Evolutionary conservation across 2,797 vertebrate genomes (phyloP), one percentile per base, ranked within the genome.

Genomic region (Presbytis comata): DNA sequence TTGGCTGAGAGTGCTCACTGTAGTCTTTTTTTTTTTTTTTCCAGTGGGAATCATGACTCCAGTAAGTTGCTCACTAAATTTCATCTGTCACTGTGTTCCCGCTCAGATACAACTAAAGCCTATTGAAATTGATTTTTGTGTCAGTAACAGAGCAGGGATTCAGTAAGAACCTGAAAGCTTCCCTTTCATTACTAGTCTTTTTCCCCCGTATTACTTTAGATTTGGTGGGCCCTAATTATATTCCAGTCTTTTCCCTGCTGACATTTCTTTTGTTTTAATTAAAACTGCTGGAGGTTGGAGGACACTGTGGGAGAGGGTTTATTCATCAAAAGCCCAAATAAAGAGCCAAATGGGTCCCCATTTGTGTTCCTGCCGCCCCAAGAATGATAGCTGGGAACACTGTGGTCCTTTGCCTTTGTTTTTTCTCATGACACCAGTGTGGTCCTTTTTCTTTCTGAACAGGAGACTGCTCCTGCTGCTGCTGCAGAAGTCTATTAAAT

Each of bases 181-280:
- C 93, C 89, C 96, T 97, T 97, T 97, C 96, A 91, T 97, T 78
- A 36, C 85, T 78, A 8, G 72, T 55, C 89, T 86, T 74, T 86
- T 55, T 17, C 64, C 33, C 22, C 79, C 11, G 1, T 91, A 48
- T 95, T 93, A 50, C 94, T 97, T 97, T 57, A 95, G 97, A 74
- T 95, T 92, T 96, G 86, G 85, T 94, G 91, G 82, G 95, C 30
- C 89, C 94, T 98, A 95, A 98, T 98, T 96, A 97, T 95, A 89
- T 90, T 92, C 72, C 55, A 46, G 48, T 17, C 12, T 92, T 94
- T 72, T 87, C 93, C 82, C 21, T 13, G 41, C 82, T 97, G 97
- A 86, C 95, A 95, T 98, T 98, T 74, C 92, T 72, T 95, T 97
- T 92, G 96, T 97, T 98, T 98, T 98, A 97, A 98, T 98, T 95